Evolutionary conservation across 53 echinoderm and acorn worm species (phyloP).

Genomic region (Temnopleurus reevesii): DNA sequence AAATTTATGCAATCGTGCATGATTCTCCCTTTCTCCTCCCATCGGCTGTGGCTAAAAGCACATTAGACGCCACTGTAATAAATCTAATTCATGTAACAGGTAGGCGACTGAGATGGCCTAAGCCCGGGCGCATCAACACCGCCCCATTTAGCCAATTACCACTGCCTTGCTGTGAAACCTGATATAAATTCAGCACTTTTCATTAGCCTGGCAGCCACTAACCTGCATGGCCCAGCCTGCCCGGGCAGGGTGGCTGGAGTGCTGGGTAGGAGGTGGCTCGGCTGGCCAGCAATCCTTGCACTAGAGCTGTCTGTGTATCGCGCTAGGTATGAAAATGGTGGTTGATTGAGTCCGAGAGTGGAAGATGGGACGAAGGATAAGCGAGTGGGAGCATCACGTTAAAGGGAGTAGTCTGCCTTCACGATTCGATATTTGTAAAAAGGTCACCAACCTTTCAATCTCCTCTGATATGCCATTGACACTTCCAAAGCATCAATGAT

Average conservation of each 20-base stretch:
- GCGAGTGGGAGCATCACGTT: not conserved
- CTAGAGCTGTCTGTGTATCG: not conserved
- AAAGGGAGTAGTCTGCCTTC: not conserved
- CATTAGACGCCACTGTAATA: slow-evolving; percentile 35
- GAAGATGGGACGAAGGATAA: not conserved
- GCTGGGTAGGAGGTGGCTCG: not conserved
- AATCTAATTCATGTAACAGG: slow-evolving; percentile 46
- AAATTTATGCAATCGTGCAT: no score
- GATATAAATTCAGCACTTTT: slow-evolving; percentile 46
- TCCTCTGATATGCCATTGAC: not conserved
- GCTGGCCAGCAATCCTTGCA: not conserved
- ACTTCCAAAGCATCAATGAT: no score
- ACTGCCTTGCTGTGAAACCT: slow-evolving; percentile 43
- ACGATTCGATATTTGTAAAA: not conserved
- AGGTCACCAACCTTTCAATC: not conserved
- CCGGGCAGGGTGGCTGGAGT: not conserved
- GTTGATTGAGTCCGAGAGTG: slow-evolving; percentile 7
- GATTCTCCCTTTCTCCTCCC: not conserved
- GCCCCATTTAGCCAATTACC: slow-evolving; percentile 50
- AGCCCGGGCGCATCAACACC: slow-evolving; percentile 36
- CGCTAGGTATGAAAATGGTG: not conserved
- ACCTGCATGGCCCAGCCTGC: not conserved
- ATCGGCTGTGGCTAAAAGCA: slow-evolving; percentile 18
- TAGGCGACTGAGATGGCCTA: slow-evolving; percentile 11
- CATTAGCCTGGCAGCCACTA: slow-evolving; percentile 2